Evolutionary conservation across 2,797 vertebrate genomes (phyloP), one percentile per base, ranked within the genome.

Genomic region (Hippoglossus hippoglossus): DNA sequence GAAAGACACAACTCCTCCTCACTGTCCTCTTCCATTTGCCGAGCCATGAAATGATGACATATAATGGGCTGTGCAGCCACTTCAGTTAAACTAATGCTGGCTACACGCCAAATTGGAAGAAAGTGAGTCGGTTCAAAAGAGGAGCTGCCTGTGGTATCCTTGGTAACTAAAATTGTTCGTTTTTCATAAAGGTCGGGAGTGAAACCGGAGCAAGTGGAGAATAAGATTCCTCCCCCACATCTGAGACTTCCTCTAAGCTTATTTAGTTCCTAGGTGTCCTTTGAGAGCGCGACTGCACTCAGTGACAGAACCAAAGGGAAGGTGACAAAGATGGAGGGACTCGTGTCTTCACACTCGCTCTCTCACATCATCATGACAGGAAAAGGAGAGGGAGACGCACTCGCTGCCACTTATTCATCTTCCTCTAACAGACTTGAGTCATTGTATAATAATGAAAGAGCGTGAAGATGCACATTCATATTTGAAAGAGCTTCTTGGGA

Each of bases 171-270:
- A 80, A 82, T 28, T 74, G 39, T 71, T 76, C 63, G 71, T 50
- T 39, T 68, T 64, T 74, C 46, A 67, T 31, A 90, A 92, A 92
- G 87, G 88, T 91, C 87, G 91, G 55, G 60, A 84, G 83, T 76
- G 82, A 86, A 88, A 75, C 6, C 11, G 66, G 68, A 77, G 59
- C 60, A 84, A 78, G 47, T 26, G 15, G 46, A 83, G 73, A 86
- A 81, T 83, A 71, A 61, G 61, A 84, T 74, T 77, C 77, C 70
- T 75, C 68, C 77, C 58, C 74, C 62, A 79, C 67, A 80, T 77
- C 51, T 71, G 54, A 82, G 80, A 71, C 68, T 72, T 80, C 74
- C 80, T 91, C 61, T 58, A 16, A 82, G 85, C 78, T 74, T 75
- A 71, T 90, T 87, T 80, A 39, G 79, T 62, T 81, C 46, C 12